Evolutionary conservation across 2,113 vertebrate species (phyloP), one percentile per base, ranked within the genome.

Genomic region (Siniperca knerii): DNA sequence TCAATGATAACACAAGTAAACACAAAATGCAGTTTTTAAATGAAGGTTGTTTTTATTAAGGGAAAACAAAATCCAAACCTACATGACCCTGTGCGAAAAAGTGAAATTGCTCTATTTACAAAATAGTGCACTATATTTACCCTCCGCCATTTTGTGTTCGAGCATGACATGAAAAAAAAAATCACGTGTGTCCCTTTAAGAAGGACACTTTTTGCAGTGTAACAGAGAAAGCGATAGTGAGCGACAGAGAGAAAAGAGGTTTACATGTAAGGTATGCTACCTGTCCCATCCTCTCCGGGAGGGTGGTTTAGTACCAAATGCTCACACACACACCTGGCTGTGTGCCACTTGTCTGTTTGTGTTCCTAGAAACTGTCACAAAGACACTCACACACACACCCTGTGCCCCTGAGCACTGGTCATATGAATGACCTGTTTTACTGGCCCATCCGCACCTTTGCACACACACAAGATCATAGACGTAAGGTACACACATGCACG

Each of bases 391-490:
- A 46, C 94, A 82, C 76, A 33, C 89, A 86, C 40, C 25, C 89
- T 73, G 46, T 93, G 85, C 89, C 79, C 87, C 92, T 82, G 29
- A 92, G 95, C 94, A 89, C 81, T 82, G 95, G 93, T 93, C 92
- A 91, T 89, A 92, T 76, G 93, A 92, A 89, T 95, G 95, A 94
- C 94, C 95, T 95, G 95, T 93, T 97, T 82, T 89, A 95, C 92
- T 94, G 92, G 93, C 93, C 96, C 82, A 78, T 90, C 91, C 44
- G 65, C 93, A 87, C 93, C 84, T 90, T 87, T 87, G 69, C 77
- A 85, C 85, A 84, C 77, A 77, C 54, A 82, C 62, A 40, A 55
- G 37, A 83, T 80, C 83, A 87, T 61, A 87, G 81, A 74, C 25
- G 48, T 12, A 25, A 15, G 33, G 21, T 5, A 37, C 60, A 85